Conservation (phyloP, 2,888 invertebrate genomes). For the Orthonevra nobilis region DNA sequence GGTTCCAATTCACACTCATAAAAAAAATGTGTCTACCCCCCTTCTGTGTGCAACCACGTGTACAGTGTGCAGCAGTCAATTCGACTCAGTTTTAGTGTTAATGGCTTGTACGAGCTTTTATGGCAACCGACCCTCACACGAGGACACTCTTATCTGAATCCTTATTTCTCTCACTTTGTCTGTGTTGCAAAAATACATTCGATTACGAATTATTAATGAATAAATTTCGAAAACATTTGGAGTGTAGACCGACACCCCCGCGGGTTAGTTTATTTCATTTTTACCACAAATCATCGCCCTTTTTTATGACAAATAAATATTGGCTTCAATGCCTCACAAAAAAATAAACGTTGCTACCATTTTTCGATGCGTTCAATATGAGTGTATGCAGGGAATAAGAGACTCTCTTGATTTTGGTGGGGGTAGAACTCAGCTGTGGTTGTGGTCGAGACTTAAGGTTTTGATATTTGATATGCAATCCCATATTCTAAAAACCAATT, state of each 20-base stretch:
- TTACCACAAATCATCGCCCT: slow-evolving; percentile 49
- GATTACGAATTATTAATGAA: slow-evolving; percentile 64
- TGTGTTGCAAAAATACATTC: slow-evolving; percentile 23
- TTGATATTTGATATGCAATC: slow-evolving; percentile 6
- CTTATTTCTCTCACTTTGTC: neutral
- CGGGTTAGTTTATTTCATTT: slow-evolving; percentile 39
- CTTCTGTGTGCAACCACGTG: slow-evolving; percentile 25
- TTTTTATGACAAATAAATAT: slow-evolving; percentile 13
- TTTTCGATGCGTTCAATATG: no score
- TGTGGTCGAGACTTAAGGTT: neutral
- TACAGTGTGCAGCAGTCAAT: slow-evolving; percentile 49
- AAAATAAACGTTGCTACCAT: slow-evolving; percentile 4
- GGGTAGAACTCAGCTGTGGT: slow-evolving; percentile 42
- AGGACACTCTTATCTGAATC: slow-evolving; percentile 17
- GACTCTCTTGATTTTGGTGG: no score
- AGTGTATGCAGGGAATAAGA: slow-evolving; percentile 5
- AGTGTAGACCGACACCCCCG: neutral
- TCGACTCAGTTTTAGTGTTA: slow-evolving; percentile 41
- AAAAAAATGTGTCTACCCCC: slow-evolving; percentile 16
- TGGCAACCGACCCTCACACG: neutral
- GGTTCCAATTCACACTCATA: neutral
- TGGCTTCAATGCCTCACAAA: slow-evolving; percentile 24
- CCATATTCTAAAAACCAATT: no score
- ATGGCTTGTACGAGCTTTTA: slow-evolving; percentile 42
- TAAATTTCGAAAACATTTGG: slow-evolving; percentile 21